A percentile compares a stretch with the other conserved stretches of the same genome.
Conservation (phyloP, 2,113 vertebrate species). For the Oryzias celebensis region DNA sequence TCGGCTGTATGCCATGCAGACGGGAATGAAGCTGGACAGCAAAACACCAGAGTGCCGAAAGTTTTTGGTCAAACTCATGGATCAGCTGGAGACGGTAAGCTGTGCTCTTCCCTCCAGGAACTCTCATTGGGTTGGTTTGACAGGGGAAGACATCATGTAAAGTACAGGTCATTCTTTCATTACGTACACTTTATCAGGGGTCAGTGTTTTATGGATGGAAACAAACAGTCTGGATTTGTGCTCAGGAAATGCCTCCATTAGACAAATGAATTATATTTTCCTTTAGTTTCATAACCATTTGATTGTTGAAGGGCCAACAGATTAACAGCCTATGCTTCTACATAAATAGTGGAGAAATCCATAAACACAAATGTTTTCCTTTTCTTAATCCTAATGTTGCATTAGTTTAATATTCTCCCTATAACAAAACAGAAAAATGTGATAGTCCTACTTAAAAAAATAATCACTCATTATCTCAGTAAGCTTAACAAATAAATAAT, state of each 20-base stretch:
- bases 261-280: background rate
- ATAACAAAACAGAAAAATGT: no score
- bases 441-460: no score
- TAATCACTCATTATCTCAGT: no score
- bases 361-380: no score
- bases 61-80: conserved; percentile 95
- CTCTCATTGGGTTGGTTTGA: background rate
- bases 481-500: no score
- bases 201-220: background rate
- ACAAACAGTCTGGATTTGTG: background rate
- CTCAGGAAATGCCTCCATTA: background rate
- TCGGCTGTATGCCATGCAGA: conserved; percentile 95
- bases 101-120: background rate
- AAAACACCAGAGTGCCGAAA: conserved; percentile 94
- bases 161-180: background rate
- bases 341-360: no score
- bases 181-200: background rate
- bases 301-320: background rate
- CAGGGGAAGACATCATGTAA: background rate
- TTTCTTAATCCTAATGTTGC: no score
- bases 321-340: background rate
- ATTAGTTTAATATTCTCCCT: no score
- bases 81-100: conserved; percentile 93
- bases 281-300: no score
- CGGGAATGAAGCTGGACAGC: conserved; percentile 96